Evolutionary conservation across 2,888 invertebrate genomes (phyloP), one percentile per base, ranked within the genome.

Genomic region (Bursaphelenchus okinawaensis): DNA sequence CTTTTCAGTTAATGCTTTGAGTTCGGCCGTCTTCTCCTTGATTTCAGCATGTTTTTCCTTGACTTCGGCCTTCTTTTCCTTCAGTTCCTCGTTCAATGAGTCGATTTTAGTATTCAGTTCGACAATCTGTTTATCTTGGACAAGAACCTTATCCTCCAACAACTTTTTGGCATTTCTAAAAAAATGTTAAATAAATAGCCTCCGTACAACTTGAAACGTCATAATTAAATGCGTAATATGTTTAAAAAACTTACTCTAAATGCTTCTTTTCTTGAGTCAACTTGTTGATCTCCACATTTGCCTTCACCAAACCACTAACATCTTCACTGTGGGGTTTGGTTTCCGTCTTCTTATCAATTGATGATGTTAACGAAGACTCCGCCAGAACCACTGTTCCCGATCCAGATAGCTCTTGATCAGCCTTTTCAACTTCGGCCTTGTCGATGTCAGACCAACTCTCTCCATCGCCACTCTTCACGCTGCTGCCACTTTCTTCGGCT

Each of bases 361-460:
- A 12, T 1, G 40, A n/a, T 12, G n/a, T n/a, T n/a, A n/a, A n/a
- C 12, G 12, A 16, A n/a, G 16, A 16, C 40, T 40, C 40, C 12
- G 40, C 12, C 16, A 16, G 16, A 4, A 40, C n/a, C 6, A 40
- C n/a, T 3, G 40, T 40, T 40, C 40, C 40, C 12, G 16, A 16
- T 16, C n/a, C 16, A 12, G 40, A 40, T 40, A 40, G 12, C 16
- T 40, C 40, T 12, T 16, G 12, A n/a, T 40, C 40, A 40, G 40
- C 12, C n/a, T 40, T 40, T 16, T 40, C 40, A 6, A 40, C n/a
- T 40, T 40, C 40, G 12, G 40, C 12, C n/a, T 50, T 51, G 52
- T 50, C 60, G 19, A 59, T 50, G 16, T 59, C 52, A n/a, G 60
- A 59, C 60, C 60, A 59, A 4, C 60, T 50, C 16, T 50, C 60